Base-by-base conservation (phyloP, 2,888 invertebrate species). In the Toxonevra muliebris region DNA sequence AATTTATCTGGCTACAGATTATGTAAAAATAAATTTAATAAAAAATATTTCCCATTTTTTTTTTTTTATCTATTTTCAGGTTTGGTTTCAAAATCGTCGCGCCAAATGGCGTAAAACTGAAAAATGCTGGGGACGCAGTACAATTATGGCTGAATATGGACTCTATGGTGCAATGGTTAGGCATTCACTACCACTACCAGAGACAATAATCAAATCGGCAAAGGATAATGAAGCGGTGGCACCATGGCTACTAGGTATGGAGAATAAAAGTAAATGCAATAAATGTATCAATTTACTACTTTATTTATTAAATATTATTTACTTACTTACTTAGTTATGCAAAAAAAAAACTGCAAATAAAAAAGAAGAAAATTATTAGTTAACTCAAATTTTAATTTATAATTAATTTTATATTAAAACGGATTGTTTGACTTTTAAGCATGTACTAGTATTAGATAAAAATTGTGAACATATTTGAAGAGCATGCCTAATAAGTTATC, bases 31-130 rank as follows among this genome's bases (percentile, higher is more conserved):
- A n/a, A n/a, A n/a, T n/a, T n/a, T n/a, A n/a, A n/a, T n/a, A n/a
- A n/a, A n/a, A n/a, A n/a, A n/a, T n/a, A n/a, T n/a, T n/a, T n/a
- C n/a, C n/a, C n/a, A n/a, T n/a, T n/a, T n/a, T 20, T 40, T 17
- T 45, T 11, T 8, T 15, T 48, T 30, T 19, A 50, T 19, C 17
- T 70, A n/a, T 50, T 72, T 57, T 1, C 88, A 99, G 98, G 98
- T 99, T 65, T 99, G 98, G 98, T 99, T 85, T 79, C 85, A 86
- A 88, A 99, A 99, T 87, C 90, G 98, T 40, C 90, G 98, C 55
- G 98, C 98, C 80, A 98, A 98, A 85, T 99, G 98, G 98, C 92
- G 98, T 72, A 99, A 99, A 87, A 99, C 98, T 65, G 98, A 99
- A 87, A 99, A 99, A 85, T 98, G 97, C 77, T 99, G 99, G 99